Conservation (phyloP, 1,140 invertebrate genomes). For the Archivesica marissinica region DNA sequence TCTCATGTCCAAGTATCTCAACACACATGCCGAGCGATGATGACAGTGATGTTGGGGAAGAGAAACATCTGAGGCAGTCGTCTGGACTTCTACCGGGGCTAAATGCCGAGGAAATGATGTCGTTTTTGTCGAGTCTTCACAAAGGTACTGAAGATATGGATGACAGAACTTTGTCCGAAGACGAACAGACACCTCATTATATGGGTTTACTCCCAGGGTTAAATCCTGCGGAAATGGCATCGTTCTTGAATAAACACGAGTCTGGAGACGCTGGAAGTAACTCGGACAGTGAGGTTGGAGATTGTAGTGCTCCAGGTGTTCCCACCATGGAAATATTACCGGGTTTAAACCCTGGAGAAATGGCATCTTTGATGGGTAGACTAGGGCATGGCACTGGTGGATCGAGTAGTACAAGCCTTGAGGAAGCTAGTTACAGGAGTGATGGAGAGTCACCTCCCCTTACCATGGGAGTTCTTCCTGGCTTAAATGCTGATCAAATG, state of each 20-base stretch:
- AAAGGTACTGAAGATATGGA: background rate
- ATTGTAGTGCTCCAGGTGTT: background rate
- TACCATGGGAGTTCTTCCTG: slow-evolving; percentile 5
- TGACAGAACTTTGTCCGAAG: background rate
- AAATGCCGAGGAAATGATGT: slow-evolving; percentile 36
- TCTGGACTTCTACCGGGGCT: slow-evolving; percentile 31
- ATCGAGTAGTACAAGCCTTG: background rate
- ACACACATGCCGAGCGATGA: background rate
- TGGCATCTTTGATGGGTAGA: slow-evolving; percentile 2
- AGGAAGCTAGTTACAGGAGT: background rate
- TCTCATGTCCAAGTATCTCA: slow-evolving; percentile 33
- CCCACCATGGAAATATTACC: background rate
- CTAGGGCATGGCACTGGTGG: background rate
- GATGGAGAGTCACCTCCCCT: background rate
- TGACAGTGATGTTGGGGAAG: background rate
- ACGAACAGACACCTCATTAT: background rate
- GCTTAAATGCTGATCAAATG: slow-evolving; percentile 33
- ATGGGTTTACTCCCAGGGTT: slow-evolving; percentile 5
- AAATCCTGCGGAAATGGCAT: slow-evolving; percentile 24
- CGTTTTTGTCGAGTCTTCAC: slow-evolving; percentile 10
- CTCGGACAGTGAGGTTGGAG: background rate
- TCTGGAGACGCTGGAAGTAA: background rate
- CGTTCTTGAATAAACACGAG: slow-evolving; percentile 22
- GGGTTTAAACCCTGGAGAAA: background rate
- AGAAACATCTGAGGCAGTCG: background rate